These are phyloP conservation scores for Asarcornis scutulata DNA, from an alignment of 2,113 vertebrate genomes.

Conservation along the genomic window DNA sequence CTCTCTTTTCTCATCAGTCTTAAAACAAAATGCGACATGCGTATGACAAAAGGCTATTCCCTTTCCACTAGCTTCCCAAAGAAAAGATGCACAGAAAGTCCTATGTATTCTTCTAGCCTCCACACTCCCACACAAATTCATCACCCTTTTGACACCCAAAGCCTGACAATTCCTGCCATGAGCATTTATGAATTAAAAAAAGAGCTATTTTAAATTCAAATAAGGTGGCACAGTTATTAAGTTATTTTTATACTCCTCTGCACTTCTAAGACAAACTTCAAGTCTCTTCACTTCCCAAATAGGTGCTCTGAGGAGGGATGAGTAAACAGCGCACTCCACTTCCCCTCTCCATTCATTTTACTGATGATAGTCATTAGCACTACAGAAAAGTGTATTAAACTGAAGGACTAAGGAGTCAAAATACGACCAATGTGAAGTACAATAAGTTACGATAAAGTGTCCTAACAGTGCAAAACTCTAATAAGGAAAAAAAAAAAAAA, in stretches of 20 bases:
- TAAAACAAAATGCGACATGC: slow-evolving; percentile 8
- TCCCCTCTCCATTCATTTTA: neutral
- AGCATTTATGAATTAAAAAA: slow-evolving; percentile 43
- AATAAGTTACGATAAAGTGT: neutral
- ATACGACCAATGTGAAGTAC: neutral
- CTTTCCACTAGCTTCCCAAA: slow-evolving; percentile 6
- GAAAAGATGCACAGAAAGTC: neutral
- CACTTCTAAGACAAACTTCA: slow-evolving; percentile 8
- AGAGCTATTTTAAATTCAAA: slow-evolving; percentile 43
- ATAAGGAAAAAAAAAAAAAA: neutral
- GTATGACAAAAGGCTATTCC: slow-evolving; percentile 41
- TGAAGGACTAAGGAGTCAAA: neutral
- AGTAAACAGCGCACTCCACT: neutral
- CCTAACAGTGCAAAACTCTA: neutral
- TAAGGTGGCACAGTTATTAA: slow-evolving; percentile 17
- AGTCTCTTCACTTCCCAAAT: neutral
- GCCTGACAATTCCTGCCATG: slow-evolving; percentile 19
- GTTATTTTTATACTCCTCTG: slow-evolving; percentile 29
- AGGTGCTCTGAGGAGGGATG: neutral
- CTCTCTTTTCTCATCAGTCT: slow-evolving; percentile 8
- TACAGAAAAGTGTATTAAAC: neutral
- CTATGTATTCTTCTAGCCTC: neutral
- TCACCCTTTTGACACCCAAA: slow-evolving; percentile 38
- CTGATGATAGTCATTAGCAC: neutral
- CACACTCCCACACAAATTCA: slow-evolving; percentile 14